These are phyloP conservation scores for Sacculina carcini DNA, from an alignment of 2,888 invertebrate species.

Conservation along the genomic window DNA sequence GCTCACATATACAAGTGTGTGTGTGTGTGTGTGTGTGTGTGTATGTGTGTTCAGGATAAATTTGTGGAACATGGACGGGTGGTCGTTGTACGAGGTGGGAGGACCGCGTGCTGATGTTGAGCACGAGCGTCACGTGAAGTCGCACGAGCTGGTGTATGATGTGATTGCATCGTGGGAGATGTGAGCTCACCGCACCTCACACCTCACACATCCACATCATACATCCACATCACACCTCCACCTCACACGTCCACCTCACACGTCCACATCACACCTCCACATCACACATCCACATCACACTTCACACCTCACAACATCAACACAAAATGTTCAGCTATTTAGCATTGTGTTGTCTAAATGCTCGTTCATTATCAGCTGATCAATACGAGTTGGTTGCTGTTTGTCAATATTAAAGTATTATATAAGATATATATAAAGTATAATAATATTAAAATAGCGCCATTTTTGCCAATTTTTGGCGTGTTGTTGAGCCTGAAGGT, in stretches of 20 bases:
- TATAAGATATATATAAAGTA: no score
- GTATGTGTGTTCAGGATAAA: conserved; percentile 64
- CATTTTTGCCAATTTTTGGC: no score
- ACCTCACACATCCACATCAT: not conserved
- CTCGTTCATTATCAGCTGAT: no score
- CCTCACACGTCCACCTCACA: not conserved
- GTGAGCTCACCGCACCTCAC: conserved; percentile 16
- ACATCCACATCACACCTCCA: not conserved
- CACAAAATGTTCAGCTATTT: no score
- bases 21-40: conserved; percentile 41
- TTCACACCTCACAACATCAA: not conserved
- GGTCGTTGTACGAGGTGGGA: conserved; percentile 50
- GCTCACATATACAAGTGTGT: no score
- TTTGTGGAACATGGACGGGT: conserved; percentile 56
- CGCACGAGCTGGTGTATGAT: conserved; percentile 74
- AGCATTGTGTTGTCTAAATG: no score
- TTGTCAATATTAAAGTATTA: no score
- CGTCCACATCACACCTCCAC: not conserved
- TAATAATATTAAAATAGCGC: no score
- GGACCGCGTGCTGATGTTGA: conserved; percentile 36
- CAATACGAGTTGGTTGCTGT: no score
- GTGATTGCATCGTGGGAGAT: conserved; percentile 85
- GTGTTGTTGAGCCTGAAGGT: no score
- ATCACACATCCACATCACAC: not conserved
- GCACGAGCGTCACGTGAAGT: conserved; percentile 65